A percentile compares a stretch with the other conserved stretches of the same genome.
Evolutionary conservation across 1,140 invertebrate genomes (phyloP).

Genomic region (Drosophila ogumai): DNA sequence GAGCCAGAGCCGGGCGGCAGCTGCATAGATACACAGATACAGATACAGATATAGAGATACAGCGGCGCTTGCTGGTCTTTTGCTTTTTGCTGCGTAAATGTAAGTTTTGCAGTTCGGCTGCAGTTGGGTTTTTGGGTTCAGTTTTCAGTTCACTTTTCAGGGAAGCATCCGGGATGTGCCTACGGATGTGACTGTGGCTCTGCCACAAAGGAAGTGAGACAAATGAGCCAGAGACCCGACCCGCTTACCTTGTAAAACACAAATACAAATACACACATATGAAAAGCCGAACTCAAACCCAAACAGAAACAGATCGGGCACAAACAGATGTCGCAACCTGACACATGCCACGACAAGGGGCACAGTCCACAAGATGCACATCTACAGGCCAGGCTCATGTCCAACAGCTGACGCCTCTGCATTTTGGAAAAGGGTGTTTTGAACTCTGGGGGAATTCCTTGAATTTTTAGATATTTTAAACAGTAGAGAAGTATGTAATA

Average conservation of each 20-base stretch:
- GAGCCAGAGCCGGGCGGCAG: conserved; percentile 17
- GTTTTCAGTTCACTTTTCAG: conserved; percentile 54
- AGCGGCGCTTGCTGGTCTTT: conserved; percentile 24
- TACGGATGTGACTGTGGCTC: conserved; percentile 5
- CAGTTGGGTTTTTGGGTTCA: conserved; percentile 54
- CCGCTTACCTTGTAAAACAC: conserved; percentile 42
- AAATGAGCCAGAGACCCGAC: conserved; percentile 61
- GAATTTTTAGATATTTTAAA: not conserved
- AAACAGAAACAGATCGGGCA: conserved; percentile 44
- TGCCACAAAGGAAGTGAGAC: conserved; percentile 75
- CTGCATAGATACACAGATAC: conserved; percentile 37
- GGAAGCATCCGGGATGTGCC: conserved; percentile 73
- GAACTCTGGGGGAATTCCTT: conserved; percentile 2
- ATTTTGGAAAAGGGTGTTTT: not conserved
- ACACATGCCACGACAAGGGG: conserved; percentile 67
- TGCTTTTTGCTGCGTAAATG: conserved; percentile 41
- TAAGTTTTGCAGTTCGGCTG: conserved; percentile 77
- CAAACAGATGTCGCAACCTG: conserved; percentile 70
- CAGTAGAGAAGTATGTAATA: no score
- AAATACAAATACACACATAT: conserved; percentile 2
- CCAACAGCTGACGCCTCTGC: conserved; percentile 40
- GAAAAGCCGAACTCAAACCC: not conserved
- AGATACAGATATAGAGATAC: conserved; percentile 37
- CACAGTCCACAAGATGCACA: conserved; percentile 44
- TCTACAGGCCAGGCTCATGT: conserved; percentile 16